phyloP scores from a whole-genome alignment of 2,888 invertebrate species.

The Drosophila hamatofila region DNA sequence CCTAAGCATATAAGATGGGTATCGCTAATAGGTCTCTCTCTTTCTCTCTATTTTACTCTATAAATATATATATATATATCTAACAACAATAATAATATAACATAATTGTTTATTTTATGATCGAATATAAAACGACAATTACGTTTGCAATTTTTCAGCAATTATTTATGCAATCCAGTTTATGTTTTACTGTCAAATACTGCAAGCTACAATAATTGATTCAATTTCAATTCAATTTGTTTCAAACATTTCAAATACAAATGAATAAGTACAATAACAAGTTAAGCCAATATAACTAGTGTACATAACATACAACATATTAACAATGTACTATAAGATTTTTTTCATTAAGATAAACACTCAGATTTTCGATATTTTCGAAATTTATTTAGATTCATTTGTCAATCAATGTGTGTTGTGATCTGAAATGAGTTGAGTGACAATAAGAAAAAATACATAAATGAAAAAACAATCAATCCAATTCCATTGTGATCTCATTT shows the following conservation, averaged over 20 bases:
- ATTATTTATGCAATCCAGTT: conserved; percentile 79
- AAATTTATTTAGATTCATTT: conserved; percentile 46
- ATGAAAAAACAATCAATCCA: conserved; percentile 4
- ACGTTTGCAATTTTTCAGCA: conserved; percentile 83
- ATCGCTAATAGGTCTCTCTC: conserved; percentile 51
- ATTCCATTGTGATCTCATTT: conserved; percentile 60
- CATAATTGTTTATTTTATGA: conserved; percentile 31
- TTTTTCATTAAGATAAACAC: conserved; percentile 83
- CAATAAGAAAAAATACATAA: not conserved
- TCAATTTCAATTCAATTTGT: conserved; percentile 73
- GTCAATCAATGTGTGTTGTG: conserved; percentile 58
- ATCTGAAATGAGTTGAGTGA: conserved; percentile 53
- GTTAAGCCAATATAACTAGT: conserved; percentile 54
- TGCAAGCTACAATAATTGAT: conserved; percentile 80
- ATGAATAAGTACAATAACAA: conserved; percentile 37
- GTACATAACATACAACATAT: conserved; percentile 42
- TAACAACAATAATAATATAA: conserved; percentile 20
- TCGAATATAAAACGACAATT: conserved; percentile 45
- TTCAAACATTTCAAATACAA: conserved; percentile 35
- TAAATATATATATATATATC: conserved; percentile 3
- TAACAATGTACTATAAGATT: conserved; percentile 60
- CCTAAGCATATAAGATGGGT: conserved; percentile 52
- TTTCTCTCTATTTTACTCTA: conserved; percentile 5
- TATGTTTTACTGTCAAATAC: conserved; percentile 66
- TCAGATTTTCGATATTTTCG: conserved; percentile 53